Evolutionary conservation across 2,113 vertebrate genomes (phyloP), one percentile per base, ranked within the genome.

Genomic region (Danionella cerebrum): DNA sequence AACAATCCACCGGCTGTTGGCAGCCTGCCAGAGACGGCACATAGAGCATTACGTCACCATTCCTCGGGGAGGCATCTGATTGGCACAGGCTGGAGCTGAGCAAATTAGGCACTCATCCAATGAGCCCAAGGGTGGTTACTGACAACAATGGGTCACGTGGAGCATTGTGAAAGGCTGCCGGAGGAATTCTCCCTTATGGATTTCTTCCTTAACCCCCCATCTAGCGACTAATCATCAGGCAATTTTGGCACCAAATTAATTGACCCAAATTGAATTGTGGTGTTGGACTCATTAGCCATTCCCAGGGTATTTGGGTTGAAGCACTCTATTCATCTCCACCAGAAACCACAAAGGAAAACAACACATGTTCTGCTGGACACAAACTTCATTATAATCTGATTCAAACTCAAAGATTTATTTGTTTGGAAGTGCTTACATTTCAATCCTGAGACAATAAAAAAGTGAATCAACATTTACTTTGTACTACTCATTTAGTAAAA

Each of bases 101-200:
- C 54, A 81, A 85, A 82, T 82, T 82, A 78, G 77, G 83, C 60
- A 72, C 74, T 66, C 73, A 66, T 76, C 81, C 77, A 77, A 76
- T 72, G 45, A 71, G 71, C 75, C 74, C 60, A 31, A 75, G 72
- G 78, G 71, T 29, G 57, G 66, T 51, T 53, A 41, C 31, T 69
- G 48, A 70, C 67, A 74, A 72, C 42, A 76, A 66, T 35, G 63
- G 53, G 67, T 74, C 62, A 76, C 58, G 60, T 71, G 64, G 69
- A 12, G 36, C 19, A 31, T 29, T 11, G 51, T 42, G 63, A 22
- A n/a, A 33, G 31, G 3, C 59, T 65, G 59, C 42, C n/a, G 27
- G 53, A 22, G 4, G 48, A 70, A 57, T 47, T 45, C 41, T 79
- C 60, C 33, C 67, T 57, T 55, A 73, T 73, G 64, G 63, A 64